Evolutionary conservation across 1,140 invertebrate species (phyloP).

Genomic region (Drosophila kurseongensis): DNA sequence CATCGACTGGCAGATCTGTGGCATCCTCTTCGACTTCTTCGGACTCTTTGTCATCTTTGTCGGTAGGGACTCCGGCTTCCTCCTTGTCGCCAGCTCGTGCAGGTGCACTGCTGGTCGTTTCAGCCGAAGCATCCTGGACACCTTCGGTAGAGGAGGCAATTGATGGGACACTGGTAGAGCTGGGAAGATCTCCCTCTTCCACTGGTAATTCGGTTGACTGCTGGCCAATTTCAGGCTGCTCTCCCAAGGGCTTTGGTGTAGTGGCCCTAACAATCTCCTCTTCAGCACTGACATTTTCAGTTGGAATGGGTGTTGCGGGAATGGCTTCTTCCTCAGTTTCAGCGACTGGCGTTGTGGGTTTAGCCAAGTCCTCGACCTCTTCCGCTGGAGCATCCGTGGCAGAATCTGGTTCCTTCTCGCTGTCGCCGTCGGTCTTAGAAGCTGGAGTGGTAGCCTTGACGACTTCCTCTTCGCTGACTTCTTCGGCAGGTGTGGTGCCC

Average conservation of each 20-base stretch:
- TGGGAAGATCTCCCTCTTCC: conserved; percentile 25
- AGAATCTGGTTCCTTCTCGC: conserved; percentile 20
- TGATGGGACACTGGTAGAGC: conserved; percentile 22
- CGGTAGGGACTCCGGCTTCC: conserved; percentile 12
- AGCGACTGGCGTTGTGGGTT: conserved; percentile 8
- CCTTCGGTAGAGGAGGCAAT: conserved; percentile 45
- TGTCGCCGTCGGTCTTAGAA: neutral
- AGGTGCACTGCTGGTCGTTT: conserved; percentile 29
- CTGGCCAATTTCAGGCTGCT: conserved; percentile 21
- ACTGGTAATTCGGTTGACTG: conserved; percentile 41
- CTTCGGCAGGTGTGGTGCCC: conserved; percentile 10
- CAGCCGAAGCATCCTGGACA: conserved; percentile 17
- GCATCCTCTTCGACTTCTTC: conserved; percentile 32
- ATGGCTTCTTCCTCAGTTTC: conserved; percentile 27
- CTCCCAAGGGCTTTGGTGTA: conserved; percentile 51
- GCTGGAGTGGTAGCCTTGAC: conserved; percentile 23
- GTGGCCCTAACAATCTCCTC: conserved; percentile 44
- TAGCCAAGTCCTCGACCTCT: conserved; percentile 16
- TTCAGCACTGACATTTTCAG: conserved; percentile 19
- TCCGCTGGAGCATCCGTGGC: conserved; percentile 14
- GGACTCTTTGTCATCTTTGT: conserved; percentile 33
- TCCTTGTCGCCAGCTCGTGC: conserved; percentile 36
- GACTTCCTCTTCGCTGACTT: conserved; percentile 13
- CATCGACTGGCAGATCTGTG: conserved; percentile 28
- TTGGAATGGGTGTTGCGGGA: conserved; percentile 39